Conservation (phyloP, 2,888 invertebrate species). For the Drosophila rubida region DNA sequence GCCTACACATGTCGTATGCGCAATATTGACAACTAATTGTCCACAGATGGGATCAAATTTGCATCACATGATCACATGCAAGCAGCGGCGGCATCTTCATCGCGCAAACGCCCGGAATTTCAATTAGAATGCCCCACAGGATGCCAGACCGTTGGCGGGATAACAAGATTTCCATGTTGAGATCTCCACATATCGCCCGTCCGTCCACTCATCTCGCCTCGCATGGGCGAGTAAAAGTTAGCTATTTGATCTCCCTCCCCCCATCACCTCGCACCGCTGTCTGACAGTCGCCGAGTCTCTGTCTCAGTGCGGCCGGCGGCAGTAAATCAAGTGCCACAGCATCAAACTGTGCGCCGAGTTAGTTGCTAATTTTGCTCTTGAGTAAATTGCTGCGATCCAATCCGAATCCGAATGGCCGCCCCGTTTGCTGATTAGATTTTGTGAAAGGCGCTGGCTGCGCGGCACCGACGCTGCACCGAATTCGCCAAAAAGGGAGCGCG, state of each 20-base stretch:
- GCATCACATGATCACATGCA: conserved; percentile 59
- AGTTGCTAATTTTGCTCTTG: conserved; percentile 78
- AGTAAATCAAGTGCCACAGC: conserved; percentile 65
- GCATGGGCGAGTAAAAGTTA: too few relatives aligned
- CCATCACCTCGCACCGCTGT: conserved; percentile 5
- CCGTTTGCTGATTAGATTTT: conserved; percentile 75
- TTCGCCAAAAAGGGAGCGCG: conserved; percentile 80
- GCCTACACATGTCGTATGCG: conserved; percentile 65
- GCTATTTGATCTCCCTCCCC: background rate
- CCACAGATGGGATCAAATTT: conserved; percentile 77
- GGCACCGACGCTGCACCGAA: conserved; percentile 68
- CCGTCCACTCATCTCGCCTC: background rate
- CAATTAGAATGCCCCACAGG: conserved; percentile 74
- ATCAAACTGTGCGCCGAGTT: conserved; percentile 68
- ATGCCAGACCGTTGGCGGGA: conserved; percentile 53
- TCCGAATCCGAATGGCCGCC: conserved; percentile 50
- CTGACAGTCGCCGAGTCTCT: conserved; percentile 25
- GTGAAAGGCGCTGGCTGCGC: conserved; percentile 66
- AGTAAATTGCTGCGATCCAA: conserved; percentile 75
- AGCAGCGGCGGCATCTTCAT: conserved; percentile 33
- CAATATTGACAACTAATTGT: conserved; percentile 78
- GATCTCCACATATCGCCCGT: conserved; percentile 42
- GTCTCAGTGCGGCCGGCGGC: conserved; percentile 22
- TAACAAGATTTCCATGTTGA: conserved; percentile 75
- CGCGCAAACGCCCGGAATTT: conserved; percentile 56